phyloP scores from a whole-genome alignment of 37 sponge, comb jelly and placozoan genomes.

The Bolinopsis microptera region DNA sequence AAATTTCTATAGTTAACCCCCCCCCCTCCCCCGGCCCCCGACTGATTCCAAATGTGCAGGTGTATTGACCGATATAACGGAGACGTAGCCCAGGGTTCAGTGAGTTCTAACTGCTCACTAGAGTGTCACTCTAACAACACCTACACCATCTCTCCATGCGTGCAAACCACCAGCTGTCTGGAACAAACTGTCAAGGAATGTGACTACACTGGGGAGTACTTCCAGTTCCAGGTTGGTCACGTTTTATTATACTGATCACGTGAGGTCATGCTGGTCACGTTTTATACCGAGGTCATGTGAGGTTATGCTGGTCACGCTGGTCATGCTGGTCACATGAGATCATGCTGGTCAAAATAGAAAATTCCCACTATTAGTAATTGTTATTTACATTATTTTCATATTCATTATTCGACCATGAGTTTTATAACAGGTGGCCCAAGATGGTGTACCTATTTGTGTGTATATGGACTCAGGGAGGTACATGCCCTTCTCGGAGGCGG shows the following conservation, averaged over 20 bases:
- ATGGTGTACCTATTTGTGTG: conserved; percentile 29
- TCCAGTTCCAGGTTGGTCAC: not conserved
- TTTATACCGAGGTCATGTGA: too few species aligned
- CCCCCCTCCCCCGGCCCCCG: not conserved
- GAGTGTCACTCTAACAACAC: conserved; percentile 60
- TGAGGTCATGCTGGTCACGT: too few species aligned
- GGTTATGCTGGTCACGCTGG: too few species aligned
- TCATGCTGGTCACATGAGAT: too few species aligned
- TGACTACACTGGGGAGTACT: conserved; percentile 20
- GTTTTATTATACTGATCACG: not conserved
- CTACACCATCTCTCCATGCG: not conserved
- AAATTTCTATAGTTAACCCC: not conserved
- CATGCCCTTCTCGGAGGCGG: conserved; percentile 47
- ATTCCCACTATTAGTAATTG: too few species aligned
- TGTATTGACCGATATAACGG: conserved; percentile 33
- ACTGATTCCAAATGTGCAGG: not conserved
- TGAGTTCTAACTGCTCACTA: conserved; percentile 8
- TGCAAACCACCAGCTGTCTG: conserved; percentile 2
- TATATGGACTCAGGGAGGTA: conserved; percentile 19
- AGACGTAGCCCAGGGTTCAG: not conserved
- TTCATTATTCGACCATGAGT: not conserved
- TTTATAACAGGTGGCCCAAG: not conserved
- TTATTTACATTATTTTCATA: too few species aligned
- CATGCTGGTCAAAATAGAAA: too few species aligned
- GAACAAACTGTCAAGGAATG: conserved; percentile 1